phyloP scores from a whole-genome alignment of 2,888 invertebrate species.

The Athalia cordata region DNA sequence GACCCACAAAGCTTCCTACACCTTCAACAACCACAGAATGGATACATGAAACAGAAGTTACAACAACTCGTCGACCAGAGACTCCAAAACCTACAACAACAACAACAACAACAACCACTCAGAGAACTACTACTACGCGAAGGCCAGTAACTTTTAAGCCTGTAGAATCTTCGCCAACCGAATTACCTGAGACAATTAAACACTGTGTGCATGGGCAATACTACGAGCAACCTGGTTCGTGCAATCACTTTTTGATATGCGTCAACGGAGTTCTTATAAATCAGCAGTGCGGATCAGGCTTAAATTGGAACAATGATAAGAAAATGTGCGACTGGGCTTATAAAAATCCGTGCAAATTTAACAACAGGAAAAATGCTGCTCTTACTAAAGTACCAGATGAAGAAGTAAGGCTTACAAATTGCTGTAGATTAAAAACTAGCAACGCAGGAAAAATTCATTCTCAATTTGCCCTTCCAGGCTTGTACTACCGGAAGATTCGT shows the following conservation, averaged over 20 bases:
- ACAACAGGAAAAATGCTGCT: conserved; percentile 18
- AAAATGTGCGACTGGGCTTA: conserved; percentile 87
- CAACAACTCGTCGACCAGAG: conserved; percentile 54
- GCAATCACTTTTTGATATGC: conserved; percentile 86
- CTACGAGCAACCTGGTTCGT: conserved; percentile 82
- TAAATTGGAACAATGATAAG: conserved; percentile 82
- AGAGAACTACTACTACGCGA: conserved; percentile 50
- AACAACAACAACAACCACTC: conserved; percentile 45
- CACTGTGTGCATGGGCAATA: conserved; percentile 84
- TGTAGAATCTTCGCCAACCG: conserved; percentile 47
- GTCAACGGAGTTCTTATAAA: conserved; percentile 83
- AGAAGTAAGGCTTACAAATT: conserved; percentile 14
- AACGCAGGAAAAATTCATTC: conserved; percentile 36
- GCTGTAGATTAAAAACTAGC: conserved; percentile 41
- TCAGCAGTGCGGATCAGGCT: conserved; percentile 84
- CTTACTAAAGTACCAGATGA: neutral
- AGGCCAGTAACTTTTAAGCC: conserved; percentile 46
- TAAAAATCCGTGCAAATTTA: conserved; percentile 69
- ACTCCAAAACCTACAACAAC: conserved; percentile 27
- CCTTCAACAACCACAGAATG: conserved; percentile 62
- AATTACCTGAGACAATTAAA: conserved; percentile 53
- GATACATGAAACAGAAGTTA: conserved; percentile 29
- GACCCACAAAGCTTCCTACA: conserved; percentile 65
- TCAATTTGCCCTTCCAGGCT: conserved; percentile 48
- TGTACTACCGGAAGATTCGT: conserved; percentile 65